phyloP scores from a whole-genome alignment of 1,140 invertebrate genomes.

The Lethocerus indicus region DNA sequence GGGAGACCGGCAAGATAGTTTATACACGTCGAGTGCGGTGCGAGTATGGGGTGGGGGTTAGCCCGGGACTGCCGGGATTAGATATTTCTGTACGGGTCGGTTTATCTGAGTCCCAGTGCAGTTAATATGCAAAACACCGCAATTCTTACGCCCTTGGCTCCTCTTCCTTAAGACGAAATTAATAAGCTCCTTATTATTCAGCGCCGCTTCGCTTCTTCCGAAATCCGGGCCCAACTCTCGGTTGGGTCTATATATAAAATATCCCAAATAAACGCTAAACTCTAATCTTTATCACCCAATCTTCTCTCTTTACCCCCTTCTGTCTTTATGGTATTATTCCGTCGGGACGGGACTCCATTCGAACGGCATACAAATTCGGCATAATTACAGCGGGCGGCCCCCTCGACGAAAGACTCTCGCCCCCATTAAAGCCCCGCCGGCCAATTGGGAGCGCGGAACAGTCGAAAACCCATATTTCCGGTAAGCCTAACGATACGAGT shows the following conservation, averaged over 20 bases:
- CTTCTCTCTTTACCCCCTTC: not conserved
- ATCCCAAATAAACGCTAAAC: slow-evolving; percentile 9
- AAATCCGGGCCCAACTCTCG: slow-evolving; percentile 2
- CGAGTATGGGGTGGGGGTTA: too few relatives aligned
- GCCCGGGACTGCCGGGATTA: slow-evolving; percentile 3
- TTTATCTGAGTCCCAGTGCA: slow-evolving; percentile 4
- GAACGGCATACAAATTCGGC: slow-evolving; percentile 1
- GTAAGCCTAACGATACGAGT: too few relatives aligned
- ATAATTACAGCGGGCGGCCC: slow-evolving; percentile 5
- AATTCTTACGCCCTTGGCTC: slow-evolving; percentile 3
- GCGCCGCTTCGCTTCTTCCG: slow-evolving; percentile 11
- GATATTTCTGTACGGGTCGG: slow-evolving; percentile 1
- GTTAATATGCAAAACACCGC: slow-evolving; percentile 13
- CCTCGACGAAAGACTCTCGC: too few relatives aligned
- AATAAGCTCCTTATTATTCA: slow-evolving; percentile 14
- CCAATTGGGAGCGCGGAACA: too few relatives aligned
- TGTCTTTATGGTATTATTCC: slow-evolving; percentile 2
- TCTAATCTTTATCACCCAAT: slow-evolving; percentile 11
- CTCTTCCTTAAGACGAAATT: slow-evolving; percentile 13
- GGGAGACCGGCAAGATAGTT: too few relatives aligned
- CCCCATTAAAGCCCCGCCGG: too few relatives aligned
- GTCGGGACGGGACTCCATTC: too few relatives aligned
- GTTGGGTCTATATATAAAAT: slow-evolving; percentile 4
- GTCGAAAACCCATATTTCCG: too few relatives aligned
- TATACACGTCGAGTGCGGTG: too few relatives aligned